A percentile compares a stretch with the other conserved stretches of the same genome.
These are phyloP conservation scores for Scaptomyza pallida DNA, from an alignment of 1,140 invertebrate genomes.

Conservation along the genomic window DNA sequence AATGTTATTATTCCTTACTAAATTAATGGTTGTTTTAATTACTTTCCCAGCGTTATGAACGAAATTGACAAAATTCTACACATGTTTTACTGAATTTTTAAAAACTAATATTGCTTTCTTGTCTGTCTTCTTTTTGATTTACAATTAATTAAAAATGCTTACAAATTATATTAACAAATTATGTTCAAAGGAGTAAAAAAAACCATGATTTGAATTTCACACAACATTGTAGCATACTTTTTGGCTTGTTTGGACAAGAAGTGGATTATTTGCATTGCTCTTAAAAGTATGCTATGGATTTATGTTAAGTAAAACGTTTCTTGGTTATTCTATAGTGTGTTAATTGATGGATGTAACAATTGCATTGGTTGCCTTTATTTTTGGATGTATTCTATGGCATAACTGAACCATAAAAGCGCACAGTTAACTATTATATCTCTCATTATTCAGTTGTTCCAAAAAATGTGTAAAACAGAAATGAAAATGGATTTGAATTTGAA, in stretches of 20 bases:
- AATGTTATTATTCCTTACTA: conserved; percentile 38
- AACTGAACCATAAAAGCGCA: conserved; percentile 7
- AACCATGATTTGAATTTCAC: neutral
- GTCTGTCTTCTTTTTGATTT: conserved; percentile 39
- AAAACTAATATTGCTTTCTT: conserved; percentile 80
- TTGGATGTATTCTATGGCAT: neutral
- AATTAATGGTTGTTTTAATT: conserved; percentile 53
- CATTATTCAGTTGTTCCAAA: too few species aligned
- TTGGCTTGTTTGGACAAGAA: neutral
- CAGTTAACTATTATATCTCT: too few species aligned
- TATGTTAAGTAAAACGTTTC: neutral
- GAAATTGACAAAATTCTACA: conserved; percentile 67
- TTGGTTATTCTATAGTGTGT: conserved; percentile 30
- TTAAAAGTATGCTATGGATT: conserved; percentile 9
- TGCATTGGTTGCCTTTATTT: conserved; percentile 21
- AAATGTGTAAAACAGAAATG: conserved; percentile 19
- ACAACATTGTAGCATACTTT: neutral
- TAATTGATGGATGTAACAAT: conserved; percentile 48
- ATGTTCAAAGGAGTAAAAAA: neutral
- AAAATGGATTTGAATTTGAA: neutral
- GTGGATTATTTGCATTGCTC: neutral
- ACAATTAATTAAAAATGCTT: conserved; percentile 20
- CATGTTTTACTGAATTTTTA: conserved; percentile 44
- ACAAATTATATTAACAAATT: conserved; percentile 29
- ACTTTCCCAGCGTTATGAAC: conserved; percentile 36